Evolutionary conservation across 2,888 invertebrate species (phyloP).

Genomic region (Drosophila yooni): DNA sequence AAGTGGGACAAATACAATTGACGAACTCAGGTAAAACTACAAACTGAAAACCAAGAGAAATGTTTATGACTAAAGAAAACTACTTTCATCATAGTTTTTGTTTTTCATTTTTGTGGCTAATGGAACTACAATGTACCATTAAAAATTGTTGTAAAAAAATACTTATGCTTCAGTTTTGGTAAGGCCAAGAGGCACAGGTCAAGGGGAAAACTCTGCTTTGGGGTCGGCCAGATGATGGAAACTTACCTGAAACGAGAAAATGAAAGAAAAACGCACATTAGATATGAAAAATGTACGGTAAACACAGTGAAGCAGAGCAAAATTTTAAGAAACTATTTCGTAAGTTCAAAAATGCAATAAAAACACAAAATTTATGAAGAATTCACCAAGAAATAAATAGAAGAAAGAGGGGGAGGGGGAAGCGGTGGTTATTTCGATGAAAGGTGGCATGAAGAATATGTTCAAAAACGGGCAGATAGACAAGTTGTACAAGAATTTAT

Average conservation of each 20-base stretch:
- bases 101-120: constrained; percentile 3
- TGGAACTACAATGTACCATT: constrained; percentile 7
- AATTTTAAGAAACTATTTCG: constrained; percentile 47
- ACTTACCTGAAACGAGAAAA: constrained; percentile 71
- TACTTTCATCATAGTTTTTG: constrained; percentile 5
- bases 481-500: constrained; percentile 66
- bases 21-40: constrained; percentile 1
- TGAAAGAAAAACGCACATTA: constrained; percentile 60
- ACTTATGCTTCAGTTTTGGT: constrained; percentile 26
- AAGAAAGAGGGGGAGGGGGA: not conserved
- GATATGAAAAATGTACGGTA: constrained; percentile 59
- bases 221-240: constrained; percentile 35
- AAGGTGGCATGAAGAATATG: not conserved
- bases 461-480: constrained; percentile 23
- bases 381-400: constrained; percentile 58
- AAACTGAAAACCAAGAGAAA: constrained; percentile 8
- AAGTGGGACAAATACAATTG: not conserved
- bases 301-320: constrained; percentile 35
- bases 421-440: not conserved
- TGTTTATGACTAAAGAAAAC: constrained; percentile 3
- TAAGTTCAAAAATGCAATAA: constrained; percentile 73
- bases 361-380: constrained; percentile 76
- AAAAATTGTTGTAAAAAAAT: constrained; percentile 23
- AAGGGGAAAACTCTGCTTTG: not conserved
- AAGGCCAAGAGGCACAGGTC: not conserved